Conservation (phyloP, 2,113 vertebrate species). For the Hystrix cristata region DNA sequence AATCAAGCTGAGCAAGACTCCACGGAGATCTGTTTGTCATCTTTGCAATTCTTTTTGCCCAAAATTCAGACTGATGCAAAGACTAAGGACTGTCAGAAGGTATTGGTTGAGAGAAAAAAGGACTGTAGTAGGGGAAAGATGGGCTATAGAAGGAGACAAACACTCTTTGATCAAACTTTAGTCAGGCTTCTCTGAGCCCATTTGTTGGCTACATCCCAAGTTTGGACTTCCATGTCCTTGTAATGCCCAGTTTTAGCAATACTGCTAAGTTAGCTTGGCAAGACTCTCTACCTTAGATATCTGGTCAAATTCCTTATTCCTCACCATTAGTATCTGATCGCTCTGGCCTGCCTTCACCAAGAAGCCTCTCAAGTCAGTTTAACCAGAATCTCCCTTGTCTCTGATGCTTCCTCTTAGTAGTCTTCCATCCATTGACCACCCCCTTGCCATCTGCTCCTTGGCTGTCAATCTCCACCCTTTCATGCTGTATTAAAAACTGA, state of each 20-base stretch:
- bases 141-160: not conserved
- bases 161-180: not conserved
- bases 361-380: not conserved
- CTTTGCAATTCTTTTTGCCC: not conserved
- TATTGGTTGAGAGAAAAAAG: not conserved
- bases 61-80: not conserved
- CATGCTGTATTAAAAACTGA: not conserved
- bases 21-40: not conserved
- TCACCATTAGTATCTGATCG: not conserved
- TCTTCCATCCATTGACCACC: not conserved
- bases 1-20: not conserved
- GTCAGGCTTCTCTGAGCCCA: not conserved
- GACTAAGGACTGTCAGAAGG: not conserved
- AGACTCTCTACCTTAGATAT: not conserved
- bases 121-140: not conserved
- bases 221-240: not conserved
- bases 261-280: not conserved
- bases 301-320: not conserved
- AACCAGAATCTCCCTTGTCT: not conserved
- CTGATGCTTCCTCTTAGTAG: not conserved
- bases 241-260: slow-evolving; percentile 22
- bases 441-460: not conserved
- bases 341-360: not conserved
- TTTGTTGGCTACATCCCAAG: not conserved
- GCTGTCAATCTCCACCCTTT: not conserved